Base-by-base conservation (phyloP, 2,888 invertebrate genomes). In the Hymenopus coronatus region DNA sequence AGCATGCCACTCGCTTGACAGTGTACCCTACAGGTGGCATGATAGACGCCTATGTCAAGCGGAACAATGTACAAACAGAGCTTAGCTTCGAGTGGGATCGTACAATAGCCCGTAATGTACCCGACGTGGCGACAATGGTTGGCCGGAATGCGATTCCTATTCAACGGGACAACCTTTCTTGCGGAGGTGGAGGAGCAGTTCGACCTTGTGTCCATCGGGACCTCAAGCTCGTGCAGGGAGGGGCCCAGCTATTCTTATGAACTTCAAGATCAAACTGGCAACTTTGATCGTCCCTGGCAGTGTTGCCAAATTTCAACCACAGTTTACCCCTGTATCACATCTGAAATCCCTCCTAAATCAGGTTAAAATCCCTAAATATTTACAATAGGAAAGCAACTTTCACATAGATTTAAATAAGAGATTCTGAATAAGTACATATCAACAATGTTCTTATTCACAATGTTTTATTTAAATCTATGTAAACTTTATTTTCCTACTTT, bases 71-170 rank as follows among this genome's bases (percentile, higher is more conserved):
- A 70, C 54, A 70, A 70, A 70, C 54, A 70, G 54, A 20, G 54
- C 54, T 70, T 70, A 70, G 54, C 54, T 70, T 70, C 54, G 54
- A 70, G 54, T 70, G 54, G 28, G 81, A 40, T 12, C 81, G 15
- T 25, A 86, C 86, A 86, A 86, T 86, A 27, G 28, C 3, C 28
- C 28, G 86, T 86, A 81, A 86, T 86, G 86, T 40, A 86, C 86
- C 54, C 86, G 25, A 27, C 54, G 28, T 54, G 86, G 85, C 40
- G 85, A 85, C 85, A 85, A 46, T 84, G 33, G 27, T n/a, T 25
- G 14, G 40, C 40, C 28, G 85, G 85, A 85, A 85, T 85, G 85
- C 85, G 20, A 27, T 85, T 33, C 85, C 54, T 70, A 70, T 70
- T 70, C 54, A 70, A 70, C 25, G 54, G 54, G 54, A 70, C 54